Conservation (phyloP, 1,140 invertebrate species). For the Leptinotarsa undecemlineata region DNA sequence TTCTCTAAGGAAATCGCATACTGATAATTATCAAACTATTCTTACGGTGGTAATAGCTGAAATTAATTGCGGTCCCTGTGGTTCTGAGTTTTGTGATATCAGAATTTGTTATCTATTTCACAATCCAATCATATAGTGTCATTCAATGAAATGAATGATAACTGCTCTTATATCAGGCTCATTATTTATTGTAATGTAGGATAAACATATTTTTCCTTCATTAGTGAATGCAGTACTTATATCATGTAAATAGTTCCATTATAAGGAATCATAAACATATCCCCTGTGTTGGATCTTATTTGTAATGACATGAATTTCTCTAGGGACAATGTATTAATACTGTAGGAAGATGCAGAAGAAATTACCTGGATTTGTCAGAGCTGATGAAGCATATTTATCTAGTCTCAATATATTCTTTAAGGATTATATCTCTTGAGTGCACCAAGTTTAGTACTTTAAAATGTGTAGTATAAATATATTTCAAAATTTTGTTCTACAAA, state of each 20-base stretch:
- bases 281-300: no score
- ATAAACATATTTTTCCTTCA: not conserved
- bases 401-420: slow-evolving; percentile 15
- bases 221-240: slow-evolving; percentile 25
- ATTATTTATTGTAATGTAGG: slow-evolving; percentile 20
- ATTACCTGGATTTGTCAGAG: no score
- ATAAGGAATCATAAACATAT: no score
- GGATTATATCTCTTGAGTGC: slow-evolving; percentile 48
- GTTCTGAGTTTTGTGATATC: not conserved
- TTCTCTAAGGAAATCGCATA: no score
- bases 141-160: not conserved
- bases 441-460: no score
- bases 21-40: not conserved
- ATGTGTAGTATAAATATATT: no score
- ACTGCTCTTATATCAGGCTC: not conserved
- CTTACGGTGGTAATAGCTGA: slow-evolving; percentile 1
- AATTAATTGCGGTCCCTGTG: not conserved
- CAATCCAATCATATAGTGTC: slow-evolving; percentile 1
- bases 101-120: not conserved
- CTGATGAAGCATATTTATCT: not conserved
- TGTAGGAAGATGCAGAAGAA: slow-evolving; percentile 27
- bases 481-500: no score
- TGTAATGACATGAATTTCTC: no score
- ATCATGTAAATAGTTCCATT: no score
- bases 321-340: slow-evolving; percentile 47